Evolutionary conservation across 1,140 invertebrate species (phyloP), one percentile per base, ranked within the genome.

Genomic region (Leptinotarsa texana): DNA sequence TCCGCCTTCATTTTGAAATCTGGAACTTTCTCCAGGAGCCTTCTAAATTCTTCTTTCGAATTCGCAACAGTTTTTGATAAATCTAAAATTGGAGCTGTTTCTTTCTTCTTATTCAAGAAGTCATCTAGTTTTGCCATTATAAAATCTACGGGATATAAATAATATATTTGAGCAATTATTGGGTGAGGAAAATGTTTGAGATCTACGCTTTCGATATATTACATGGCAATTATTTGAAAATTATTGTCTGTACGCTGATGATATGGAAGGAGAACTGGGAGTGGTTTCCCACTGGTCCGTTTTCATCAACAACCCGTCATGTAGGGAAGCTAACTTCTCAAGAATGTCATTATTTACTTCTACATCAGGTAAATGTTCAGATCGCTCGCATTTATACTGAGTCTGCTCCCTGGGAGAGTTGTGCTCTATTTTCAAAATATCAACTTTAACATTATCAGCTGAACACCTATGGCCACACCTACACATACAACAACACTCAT

Each of bases 1-100:
- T 96, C 95, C 0, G 93, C 90, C 79, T 93, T 91, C 69, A 96
- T 95, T 86, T 95, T 95, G 80, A 94, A 96, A 82, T 97, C 95
- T 1, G 95, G 94, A 24, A 96, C 92, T 86, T 93, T 94, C 78
- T 96, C 94, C 79, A 94, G 88, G 24, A 95, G 88, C 70, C 91
- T 90, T 77, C 92, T 90, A 79, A 95, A 95, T 82, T 97, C 95
- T 80, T 96, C 94, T 76, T 91, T 90, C 18, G 90, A 91, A 77
- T 90, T 93, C 57, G 89, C 90, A 61, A 90, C 89, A 4, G 92
- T 90, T 84, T 93, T 93, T 69, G 93, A 94, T 71, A 96, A 88
- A 86, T 97, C 95, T 4, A 96, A 87, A 75, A 96, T 92, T 69
- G 93, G 91, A 51, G 92, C 91, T 68, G 91, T 90, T 82, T 95